A percentile compares a stretch with the other conserved stretches of the same genome.
Conservation (phyloP, 1,140 invertebrate species). For the Drosophila parvula region DNA sequence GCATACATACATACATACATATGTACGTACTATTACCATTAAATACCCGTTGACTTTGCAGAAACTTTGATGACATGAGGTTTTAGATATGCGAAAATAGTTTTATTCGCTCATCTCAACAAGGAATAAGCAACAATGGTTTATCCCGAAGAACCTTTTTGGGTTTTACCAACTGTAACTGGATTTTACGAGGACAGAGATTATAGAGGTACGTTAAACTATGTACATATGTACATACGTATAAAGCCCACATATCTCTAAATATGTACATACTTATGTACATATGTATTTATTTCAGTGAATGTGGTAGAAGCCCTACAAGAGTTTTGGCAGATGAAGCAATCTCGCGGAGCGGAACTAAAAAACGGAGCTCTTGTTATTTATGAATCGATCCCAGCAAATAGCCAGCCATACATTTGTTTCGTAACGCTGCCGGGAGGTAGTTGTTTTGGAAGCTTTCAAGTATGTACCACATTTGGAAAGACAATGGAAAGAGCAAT, state of each 20-base stretch:
- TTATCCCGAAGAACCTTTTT: constrained; percentile 82
- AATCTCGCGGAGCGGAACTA: constrained; percentile 92
- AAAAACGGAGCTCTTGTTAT: constrained; percentile 96
- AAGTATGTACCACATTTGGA: constrained; percentile 85
- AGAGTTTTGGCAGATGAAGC: constrained; percentile 99
- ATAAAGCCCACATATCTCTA: background rate
- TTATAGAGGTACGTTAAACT: constrained; percentile 65
- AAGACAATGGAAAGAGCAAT: background rate
- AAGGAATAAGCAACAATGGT: constrained; percentile 65
- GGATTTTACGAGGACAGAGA: constrained; percentile 80
- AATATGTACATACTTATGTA: background rate
- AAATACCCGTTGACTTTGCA: constrained; percentile 9
- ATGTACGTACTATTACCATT: background rate
- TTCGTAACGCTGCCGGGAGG: constrained; percentile 97
- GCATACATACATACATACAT: background rate
- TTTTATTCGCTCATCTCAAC: constrained; percentile 16
- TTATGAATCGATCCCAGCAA: constrained; percentile 96
- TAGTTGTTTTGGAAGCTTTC: constrained; percentile 97
- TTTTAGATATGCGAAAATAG: constrained; percentile 16
- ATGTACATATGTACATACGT: background rate
- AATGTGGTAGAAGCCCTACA: constrained; percentile 98
- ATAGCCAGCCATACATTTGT: constrained; percentile 95
- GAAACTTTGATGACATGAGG: constrained; percentile 18
- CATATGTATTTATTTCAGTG: constrained; percentile 86
- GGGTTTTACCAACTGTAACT: constrained; percentile 78